Percentiles rank a stretch among this genome's conserved stretches.
Conservation (phyloP, 2,888 invertebrate genomes). For the Meteorus colon region DNA sequence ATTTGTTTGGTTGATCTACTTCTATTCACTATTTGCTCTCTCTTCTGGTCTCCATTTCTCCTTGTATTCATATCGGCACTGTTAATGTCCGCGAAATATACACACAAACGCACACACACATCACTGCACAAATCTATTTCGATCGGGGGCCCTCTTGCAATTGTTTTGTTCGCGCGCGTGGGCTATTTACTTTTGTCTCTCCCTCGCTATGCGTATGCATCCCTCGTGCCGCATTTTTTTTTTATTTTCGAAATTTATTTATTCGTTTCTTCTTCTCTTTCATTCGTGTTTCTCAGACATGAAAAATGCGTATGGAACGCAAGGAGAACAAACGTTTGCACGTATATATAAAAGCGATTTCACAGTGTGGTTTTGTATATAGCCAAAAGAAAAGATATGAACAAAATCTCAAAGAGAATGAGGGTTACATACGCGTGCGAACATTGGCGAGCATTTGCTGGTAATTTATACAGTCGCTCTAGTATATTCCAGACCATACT, state of each 20-base stretch:
- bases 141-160: not conserved
- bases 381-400: constrained; percentile 21
- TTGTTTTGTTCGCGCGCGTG: constrained; percentile 10
- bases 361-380: not conserved
- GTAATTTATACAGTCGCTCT: constrained; percentile 62
- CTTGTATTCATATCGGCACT: not conserved
- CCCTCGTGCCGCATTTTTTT: not conserved
- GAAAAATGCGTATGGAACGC: constrained; percentile 31
- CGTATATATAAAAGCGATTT: not conserved
- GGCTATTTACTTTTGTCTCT: constrained; percentile 16
- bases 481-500: not conserved
- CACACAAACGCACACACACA: not conserved
- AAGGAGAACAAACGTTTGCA: constrained; percentile 21
- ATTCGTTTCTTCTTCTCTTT: constrained; percentile 10
- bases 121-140: constrained; percentile 9
- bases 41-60: not conserved
- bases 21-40: not conserved
- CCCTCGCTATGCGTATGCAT: constrained; percentile 5
- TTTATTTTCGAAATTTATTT: not conserved
- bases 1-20: not conserved
- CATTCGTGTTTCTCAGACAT: constrained; percentile 18
- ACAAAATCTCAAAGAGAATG: constrained; percentile 31
- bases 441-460: constrained; percentile 54
- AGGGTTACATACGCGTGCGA: constrained; percentile 12
- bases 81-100: not conserved